A percentile compares a stretch with the other conserved stretches of the same genome.
Conservation (phyloP, 2,888 invertebrate species). For the Galeruca laticollis region DNA sequence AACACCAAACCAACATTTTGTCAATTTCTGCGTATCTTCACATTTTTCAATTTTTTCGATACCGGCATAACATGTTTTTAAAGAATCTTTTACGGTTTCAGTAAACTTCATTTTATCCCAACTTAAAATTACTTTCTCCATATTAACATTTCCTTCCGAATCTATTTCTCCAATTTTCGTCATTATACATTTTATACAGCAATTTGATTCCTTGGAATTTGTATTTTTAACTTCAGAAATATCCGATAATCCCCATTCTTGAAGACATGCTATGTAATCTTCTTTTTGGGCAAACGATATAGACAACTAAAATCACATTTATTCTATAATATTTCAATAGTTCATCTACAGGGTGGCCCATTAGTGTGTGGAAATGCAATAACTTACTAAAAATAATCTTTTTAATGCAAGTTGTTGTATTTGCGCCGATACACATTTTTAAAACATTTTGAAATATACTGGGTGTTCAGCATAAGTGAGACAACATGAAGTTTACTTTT, state of each 20-base stretch:
- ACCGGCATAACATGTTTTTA: constrained; percentile 9
- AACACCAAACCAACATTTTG: background rate
- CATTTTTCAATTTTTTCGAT: constrained; percentile 21
- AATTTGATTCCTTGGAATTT: background rate
- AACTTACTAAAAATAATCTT: no score
- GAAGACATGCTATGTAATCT: background rate
- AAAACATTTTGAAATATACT: no score
- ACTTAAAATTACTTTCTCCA: background rate
- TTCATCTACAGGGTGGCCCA: no score
- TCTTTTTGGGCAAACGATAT: background rate
- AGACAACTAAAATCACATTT: background rate
- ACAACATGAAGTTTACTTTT: no score
- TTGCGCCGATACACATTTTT: no score
- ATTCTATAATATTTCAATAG: background rate
- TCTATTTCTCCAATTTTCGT: background rate
- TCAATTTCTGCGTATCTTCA: constrained; percentile 20
- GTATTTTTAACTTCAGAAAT: background rate
- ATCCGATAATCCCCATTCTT: background rate
- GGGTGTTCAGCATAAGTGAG: no score
- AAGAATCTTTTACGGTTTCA: background rate
- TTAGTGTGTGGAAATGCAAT: no score
- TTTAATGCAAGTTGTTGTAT: no score
- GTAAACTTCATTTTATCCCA: background rate
- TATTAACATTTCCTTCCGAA: background rate
- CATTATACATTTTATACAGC: constrained; percentile 3